Percentiles rank a stretch among this genome's conserved stretches.
Evolutionary conservation across 2,888 invertebrate species (phyloP).

Genomic region (Digitonthophagus gazella): DNA sequence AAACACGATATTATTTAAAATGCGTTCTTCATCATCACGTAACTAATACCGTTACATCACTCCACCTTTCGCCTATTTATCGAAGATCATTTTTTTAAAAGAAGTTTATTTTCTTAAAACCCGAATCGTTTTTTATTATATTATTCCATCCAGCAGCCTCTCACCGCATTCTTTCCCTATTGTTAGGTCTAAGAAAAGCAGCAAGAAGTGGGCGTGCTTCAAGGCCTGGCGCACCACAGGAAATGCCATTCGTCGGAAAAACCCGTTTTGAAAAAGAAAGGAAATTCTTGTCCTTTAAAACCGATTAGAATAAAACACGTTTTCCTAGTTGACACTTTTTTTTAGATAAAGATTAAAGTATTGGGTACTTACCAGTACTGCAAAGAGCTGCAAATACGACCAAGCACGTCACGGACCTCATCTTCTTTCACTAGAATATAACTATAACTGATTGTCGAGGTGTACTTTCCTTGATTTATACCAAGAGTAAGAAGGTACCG

Average conservation of each 20-base stretch:
- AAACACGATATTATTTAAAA: too few species aligned
- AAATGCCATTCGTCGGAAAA: not conserved
- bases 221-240: not conserved
- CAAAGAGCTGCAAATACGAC: constrained; percentile 50
- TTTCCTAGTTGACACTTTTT: constrained; percentile 9
- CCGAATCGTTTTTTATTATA: not conserved
- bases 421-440: constrained; percentile 39
- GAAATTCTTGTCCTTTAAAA: not conserved
- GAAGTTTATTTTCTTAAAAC: too few species aligned
- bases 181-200: not conserved
- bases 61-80: too few species aligned
- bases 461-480: constrained; percentile 46
- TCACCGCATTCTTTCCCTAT: not conserved
- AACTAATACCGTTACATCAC: too few species aligned
- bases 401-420: constrained; percentile 50
- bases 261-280: not conserved
- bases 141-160: not conserved
- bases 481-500: constrained; percentile 35
- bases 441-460: constrained; percentile 43
- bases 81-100: too few species aligned
- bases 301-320: not conserved
- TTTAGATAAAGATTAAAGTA: constrained; percentile 7
- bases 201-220: not conserved
- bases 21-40: too few species aligned
- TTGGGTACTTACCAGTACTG: constrained; percentile 49